Base-by-base conservation (phyloP, 2,888 invertebrate species). In the Bellardia pandia region DNA sequence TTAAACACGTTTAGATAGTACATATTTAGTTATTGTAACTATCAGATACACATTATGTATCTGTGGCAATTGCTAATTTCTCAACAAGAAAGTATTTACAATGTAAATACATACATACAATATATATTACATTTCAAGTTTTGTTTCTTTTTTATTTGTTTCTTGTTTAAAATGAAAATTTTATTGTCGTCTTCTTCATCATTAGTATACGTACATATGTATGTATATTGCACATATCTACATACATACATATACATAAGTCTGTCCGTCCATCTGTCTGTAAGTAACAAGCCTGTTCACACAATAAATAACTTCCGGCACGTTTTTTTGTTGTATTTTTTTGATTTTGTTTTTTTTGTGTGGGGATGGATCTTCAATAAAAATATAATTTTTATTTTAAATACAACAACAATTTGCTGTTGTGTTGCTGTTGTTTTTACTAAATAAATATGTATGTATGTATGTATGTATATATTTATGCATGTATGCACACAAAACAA, bases 231-330 rank as follows among this genome's bases (percentile, higher is more conserved):
- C 42, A 45, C 58, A 58, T n/a, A n/a, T n/a, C n/a, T n/a, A n/a
- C n/a, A n/a, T n/a, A n/a, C n/a, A n/a, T n/a, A n/a, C n/a, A n/a
- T 30, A 30, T 62, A n/a, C 1, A 6, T 51, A 58, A 60, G 78
- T 71, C 42, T n/a, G 56, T 64, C 45, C 45, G 75, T 62, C 37
- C 30, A 64, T 45, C 40, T 60, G 42, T 58, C 16, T 72, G 53
- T 77, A 81, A 81, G 81, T 86, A 82, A 75, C 79, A 86, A 74
- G 66, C 84, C 74, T 87, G 86, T 86, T 86, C 86, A 86, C 86
- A 86, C 86, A 87, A 86, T 82, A 86, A 87, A 84, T 87, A 87
- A 87, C 86, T 87, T 87, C 86, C 86, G 86, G 86, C 84, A 81
- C 76, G 76, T 81, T 72, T 58, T 66, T 72, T 51, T 68, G 11